Percentiles rank a stretch among this genome's conserved stretches.
Evolutionary conservation across 1,140 invertebrate genomes (phyloP).

Genomic region (Neodiprion pinetum): DNA sequence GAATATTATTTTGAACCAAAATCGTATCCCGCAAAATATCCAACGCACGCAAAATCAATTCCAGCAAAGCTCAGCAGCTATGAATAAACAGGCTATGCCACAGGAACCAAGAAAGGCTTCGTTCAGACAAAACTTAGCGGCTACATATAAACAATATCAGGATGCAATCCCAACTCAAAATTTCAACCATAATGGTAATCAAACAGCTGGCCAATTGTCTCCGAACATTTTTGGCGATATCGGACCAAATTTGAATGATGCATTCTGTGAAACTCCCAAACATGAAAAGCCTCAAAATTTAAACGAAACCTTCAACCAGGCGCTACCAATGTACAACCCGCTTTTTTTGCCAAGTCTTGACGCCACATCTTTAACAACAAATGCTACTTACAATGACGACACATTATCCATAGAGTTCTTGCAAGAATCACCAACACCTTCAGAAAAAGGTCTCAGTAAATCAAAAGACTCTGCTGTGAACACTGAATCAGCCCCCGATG

Average conservation of each 20-base stretch:
- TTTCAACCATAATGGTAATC: conserved; percentile 30
- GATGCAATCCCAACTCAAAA: conserved; percentile 29
- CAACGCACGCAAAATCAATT: conserved; percentile 45
- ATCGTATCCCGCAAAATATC: conserved; percentile 42
- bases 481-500: conserved; percentile 48
- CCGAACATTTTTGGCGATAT: conserved; percentile 49
- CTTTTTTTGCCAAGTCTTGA: conserved; percentile 11
- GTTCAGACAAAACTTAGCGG: conserved; percentile 39
- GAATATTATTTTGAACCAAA: conserved; percentile 24
- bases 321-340: conserved; percentile 27
- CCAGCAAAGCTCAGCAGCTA: conserved; percentile 34
- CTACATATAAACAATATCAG: conserved; percentile 35
- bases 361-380: conserved; percentile 53
- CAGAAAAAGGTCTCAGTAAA: conserved; percentile 46
- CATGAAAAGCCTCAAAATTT: conserved; percentile 43
- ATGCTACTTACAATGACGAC: conserved; percentile 59
- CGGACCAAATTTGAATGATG: conserved; percentile 54
- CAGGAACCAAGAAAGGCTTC: conserved; percentile 49
- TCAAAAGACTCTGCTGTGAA: conserved; percentile 50
- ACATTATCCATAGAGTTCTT: conserved; percentile 55
- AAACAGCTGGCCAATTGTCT: conserved; percentile 32
- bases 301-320: conserved; percentile 49
- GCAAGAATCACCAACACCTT: conserved; percentile 48
- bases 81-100: conserved; percentile 48
- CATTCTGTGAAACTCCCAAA: conserved; percentile 46